Conservation (phyloP, 2,113 vertebrate genomes). For the Bostrychus sinensis region DNA sequence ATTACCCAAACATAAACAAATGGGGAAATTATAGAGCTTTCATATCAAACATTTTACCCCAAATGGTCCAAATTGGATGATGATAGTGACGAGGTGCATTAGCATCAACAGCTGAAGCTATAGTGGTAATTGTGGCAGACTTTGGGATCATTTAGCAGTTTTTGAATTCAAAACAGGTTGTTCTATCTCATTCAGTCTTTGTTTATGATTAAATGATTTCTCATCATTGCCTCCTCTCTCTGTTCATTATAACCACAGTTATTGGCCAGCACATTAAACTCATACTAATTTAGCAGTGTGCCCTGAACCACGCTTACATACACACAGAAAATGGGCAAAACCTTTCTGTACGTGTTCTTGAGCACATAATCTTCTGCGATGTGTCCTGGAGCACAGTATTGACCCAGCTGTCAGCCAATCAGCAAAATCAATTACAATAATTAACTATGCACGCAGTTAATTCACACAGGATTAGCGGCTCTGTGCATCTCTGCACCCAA, state of each 20-base stretch:
- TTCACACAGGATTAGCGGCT: neutral
- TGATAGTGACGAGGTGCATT: constrained; percentile 48
- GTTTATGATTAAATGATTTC: constrained; percentile 66
- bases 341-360: constrained; percentile 21
- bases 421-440: constrained; percentile 54
- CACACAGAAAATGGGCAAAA: constrained; percentile 23
- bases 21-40: constrained; percentile 15
- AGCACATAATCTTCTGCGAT: constrained; percentile 40
- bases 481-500: constrained; percentile 14
- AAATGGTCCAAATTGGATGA: constrained; percentile 41
- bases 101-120: constrained; percentile 26
- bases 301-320: constrained; percentile 15
- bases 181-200: constrained; percentile 49
- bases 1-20: constrained; percentile 9
- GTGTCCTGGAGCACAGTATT: constrained; percentile 25
- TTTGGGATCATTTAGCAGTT: constrained; percentile 46
- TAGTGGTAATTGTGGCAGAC: too few relatives aligned
- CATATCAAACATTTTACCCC: constrained; percentile 21
- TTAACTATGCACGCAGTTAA: constrained; percentile 18
- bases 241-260: constrained; percentile 54
- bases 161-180: constrained; percentile 57
- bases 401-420: constrained; percentile 39
- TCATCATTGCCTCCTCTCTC: constrained; percentile 55
- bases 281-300: constrained; percentile 44
- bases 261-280: constrained; percentile 39